Percentiles rank a stretch among this genome's conserved stretches.
phyloP scores from a whole-genome alignment of 1,140 invertebrate species.

The Aphelenchoides besseyi region DNA sequence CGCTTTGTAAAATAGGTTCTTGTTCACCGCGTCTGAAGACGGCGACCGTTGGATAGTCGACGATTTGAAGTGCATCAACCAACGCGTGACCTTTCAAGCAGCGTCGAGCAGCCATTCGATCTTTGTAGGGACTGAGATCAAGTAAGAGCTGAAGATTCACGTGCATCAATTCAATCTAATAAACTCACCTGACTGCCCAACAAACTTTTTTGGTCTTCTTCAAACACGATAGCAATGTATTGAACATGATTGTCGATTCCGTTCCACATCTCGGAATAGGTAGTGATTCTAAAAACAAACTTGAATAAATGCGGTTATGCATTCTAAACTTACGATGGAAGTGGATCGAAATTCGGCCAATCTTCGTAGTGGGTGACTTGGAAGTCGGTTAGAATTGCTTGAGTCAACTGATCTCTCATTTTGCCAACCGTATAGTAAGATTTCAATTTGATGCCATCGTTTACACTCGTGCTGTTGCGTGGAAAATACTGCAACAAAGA shows the following conservation, averaged over 20 bases:
- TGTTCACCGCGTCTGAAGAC: slow-evolving; percentile 60
- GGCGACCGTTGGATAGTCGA: slow-evolving; percentile 55
- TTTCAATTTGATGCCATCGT: slow-evolving; percentile 43
- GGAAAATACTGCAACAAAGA: slow-evolving; percentile 57
- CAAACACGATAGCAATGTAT: slow-evolving; percentile 55
- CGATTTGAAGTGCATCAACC: slow-evolving; percentile 47
- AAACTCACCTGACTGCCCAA: slow-evolving; percentile 32
- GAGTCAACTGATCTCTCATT: slow-evolving; percentile 60
- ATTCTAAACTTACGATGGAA: slow-evolving; percentile 39
- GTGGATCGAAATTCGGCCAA: slow-evolving; percentile 58
- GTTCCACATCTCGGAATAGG: slow-evolving; percentile 56
- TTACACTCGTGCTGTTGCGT: slow-evolving; percentile 48
- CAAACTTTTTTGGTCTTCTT: slow-evolving; percentile 37
- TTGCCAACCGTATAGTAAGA: slow-evolving; percentile 53
- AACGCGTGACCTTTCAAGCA: slow-evolving; percentile 49
- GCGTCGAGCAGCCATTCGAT: slow-evolving; percentile 49
- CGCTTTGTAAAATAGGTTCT: slow-evolving; percentile 42
- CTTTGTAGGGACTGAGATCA: slow-evolving; percentile 43
- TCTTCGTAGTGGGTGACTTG: slow-evolving; percentile 53
- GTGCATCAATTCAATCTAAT: neutral
- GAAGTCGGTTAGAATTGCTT: slow-evolving; percentile 52
- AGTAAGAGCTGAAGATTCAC: slow-evolving; percentile 47
- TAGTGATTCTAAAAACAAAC: slow-evolving; percentile 45
- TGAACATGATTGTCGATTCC: slow-evolving; percentile 39
- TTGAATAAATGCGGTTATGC: slow-evolving; percentile 6